These are phyloP conservation scores for Agriopis marginaria DNA, from an alignment of 2,888 invertebrate species.

Conservation along the genomic window DNA sequence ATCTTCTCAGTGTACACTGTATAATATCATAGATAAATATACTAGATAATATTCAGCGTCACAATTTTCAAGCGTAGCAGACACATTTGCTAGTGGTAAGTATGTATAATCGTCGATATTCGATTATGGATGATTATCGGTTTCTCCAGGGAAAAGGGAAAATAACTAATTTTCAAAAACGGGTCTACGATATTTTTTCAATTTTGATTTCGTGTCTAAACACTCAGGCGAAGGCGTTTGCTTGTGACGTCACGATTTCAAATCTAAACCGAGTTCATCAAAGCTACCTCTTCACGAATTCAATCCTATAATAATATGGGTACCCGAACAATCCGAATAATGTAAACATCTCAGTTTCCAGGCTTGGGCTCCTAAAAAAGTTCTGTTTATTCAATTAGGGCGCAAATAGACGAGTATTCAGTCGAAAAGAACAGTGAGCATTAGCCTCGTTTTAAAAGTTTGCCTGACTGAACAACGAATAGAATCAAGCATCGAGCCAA, in stretches of 20 bases:
- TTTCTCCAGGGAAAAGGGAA: no score
- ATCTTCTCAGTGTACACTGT: not conserved
- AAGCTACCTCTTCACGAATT: not conserved
- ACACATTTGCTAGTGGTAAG: not conserved
- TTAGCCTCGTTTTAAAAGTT: not conserved
- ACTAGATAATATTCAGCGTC: no score
- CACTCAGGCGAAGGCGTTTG: not conserved
- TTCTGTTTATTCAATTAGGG: conserved; percentile 41
- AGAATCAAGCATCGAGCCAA: not conserved
- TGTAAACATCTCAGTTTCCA: conserved; percentile 22
- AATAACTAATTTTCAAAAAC: no score
- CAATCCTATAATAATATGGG: not conserved
- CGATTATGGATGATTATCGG: no score
- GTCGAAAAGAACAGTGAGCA: not conserved
- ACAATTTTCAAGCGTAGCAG: not conserved
- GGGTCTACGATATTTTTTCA: no score
- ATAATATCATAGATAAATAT: no score
- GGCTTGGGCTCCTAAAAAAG: conserved; percentile 20
- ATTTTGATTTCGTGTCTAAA: not conserved
- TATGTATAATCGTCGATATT: no score
- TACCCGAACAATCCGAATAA: conserved; percentile 16
- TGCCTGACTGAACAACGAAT: not conserved
- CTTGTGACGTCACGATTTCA: not conserved
- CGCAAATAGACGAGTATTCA: not conserved
- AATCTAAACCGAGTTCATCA: not conserved